These are phyloP conservation scores for Toxotes jaculatrix DNA, from an alignment of 2,113 vertebrate genomes.

Conservation along the genomic window DNA sequence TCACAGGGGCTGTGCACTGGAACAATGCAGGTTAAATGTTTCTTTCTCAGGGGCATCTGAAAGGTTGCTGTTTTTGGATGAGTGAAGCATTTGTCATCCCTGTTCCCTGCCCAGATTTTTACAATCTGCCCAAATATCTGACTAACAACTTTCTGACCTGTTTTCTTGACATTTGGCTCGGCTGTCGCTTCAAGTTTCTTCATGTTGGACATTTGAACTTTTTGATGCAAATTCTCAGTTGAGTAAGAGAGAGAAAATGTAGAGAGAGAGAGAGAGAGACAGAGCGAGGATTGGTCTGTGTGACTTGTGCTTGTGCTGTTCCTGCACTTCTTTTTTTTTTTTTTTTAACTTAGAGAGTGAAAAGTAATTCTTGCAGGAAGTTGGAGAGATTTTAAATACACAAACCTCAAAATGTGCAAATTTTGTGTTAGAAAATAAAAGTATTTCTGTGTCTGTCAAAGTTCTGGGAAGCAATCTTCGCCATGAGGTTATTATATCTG, in stretches of 20 bases:
- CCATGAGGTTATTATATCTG: constrained; percentile 21
- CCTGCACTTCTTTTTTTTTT: background rate
- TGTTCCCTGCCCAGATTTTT: background rate
- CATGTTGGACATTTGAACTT: constrained; percentile 11
- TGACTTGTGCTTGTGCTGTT: background rate
- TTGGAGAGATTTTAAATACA: background rate
- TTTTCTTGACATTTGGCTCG: constrained; percentile 37
- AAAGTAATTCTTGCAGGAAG: background rate
- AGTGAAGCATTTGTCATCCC: constrained; percentile 25
- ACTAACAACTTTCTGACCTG: constrained; percentile 30
- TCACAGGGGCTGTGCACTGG: background rate
- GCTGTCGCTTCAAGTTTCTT: background rate
- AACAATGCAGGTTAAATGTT: constrained; percentile 34
- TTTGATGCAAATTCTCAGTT: background rate
- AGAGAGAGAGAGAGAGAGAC: background rate
- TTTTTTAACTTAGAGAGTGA: background rate
- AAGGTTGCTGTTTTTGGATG: constrained; percentile 10
- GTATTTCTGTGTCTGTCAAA: background rate
- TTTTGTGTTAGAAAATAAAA: constrained; percentile 17
- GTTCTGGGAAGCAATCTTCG: constrained; percentile 2
- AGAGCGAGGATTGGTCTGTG: background rate
- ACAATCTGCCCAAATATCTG: constrained; percentile 12
- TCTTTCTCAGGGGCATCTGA: constrained; percentile 19
- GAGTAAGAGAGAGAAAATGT: background rate
- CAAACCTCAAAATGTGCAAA: background rate